phyloP scores from a whole-genome alignment of 2,113 vertebrate species.

The Leptocoma aspasia region DNA sequence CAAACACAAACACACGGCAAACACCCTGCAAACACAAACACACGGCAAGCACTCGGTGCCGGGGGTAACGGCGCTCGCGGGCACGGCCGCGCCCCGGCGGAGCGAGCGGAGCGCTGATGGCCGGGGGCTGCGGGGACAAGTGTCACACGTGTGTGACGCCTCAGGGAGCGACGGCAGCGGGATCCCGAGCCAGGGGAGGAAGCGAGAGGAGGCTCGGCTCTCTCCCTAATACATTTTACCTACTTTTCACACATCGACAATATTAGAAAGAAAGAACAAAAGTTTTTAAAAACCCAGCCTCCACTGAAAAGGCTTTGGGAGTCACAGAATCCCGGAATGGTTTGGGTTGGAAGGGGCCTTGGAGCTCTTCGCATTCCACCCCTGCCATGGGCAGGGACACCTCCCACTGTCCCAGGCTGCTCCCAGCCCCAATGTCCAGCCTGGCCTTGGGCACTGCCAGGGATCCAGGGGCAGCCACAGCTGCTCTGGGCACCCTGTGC shows the following conservation, averaged over 20 bases:
- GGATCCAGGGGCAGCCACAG: not conserved
- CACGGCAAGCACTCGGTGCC: not conserved
- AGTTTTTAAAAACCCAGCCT: not conserved
- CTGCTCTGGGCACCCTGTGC: not conserved
- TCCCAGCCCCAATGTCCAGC: rapidly evolving
- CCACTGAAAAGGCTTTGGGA: not conserved
- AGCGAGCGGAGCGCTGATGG: rapidly evolving
- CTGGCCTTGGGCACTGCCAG: not conserved
- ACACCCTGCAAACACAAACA: not conserved
- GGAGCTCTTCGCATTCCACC: rapidly evolving
- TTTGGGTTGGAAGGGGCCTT: not conserved
- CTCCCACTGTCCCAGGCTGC: rapidly evolving
- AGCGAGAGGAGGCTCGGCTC: rapidly evolving
- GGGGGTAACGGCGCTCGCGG: rapidly evolving
- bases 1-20: not conserved
- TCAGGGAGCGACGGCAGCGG: not conserved
- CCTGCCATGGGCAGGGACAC: not conserved
- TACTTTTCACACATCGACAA: not conserved
- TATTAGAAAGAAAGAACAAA: not conserved
- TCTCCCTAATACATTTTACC: not conserved
- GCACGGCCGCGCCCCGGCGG: not conserved
- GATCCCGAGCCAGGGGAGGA: not conserved
- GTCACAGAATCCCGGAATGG: not conserved
- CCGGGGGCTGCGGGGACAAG: not conserved
- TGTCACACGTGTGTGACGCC: not conserved